Conservation (phyloP, 2,113 vertebrate species). For the Numenius arquata region DNA sequence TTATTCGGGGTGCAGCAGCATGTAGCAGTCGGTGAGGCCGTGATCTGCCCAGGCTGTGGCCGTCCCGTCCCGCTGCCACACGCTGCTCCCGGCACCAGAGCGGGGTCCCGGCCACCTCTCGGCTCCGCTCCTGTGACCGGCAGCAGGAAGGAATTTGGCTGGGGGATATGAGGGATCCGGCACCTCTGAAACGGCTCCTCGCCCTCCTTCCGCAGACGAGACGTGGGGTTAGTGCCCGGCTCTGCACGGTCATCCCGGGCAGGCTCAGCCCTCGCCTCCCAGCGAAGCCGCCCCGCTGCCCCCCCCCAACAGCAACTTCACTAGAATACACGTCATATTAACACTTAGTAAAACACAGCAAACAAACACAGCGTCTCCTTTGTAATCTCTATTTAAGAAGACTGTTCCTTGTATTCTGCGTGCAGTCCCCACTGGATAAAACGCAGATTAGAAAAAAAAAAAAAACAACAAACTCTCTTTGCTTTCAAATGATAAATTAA, state of each 20-base stretch:
- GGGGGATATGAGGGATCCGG: not conserved
- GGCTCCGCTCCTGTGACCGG: fast-evolving
- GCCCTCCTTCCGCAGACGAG: not conserved
- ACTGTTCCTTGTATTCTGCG: not conserved
- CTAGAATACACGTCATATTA: not conserved
- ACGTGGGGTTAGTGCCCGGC: not conserved
- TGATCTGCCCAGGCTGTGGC: not conserved
- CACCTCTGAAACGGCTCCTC: not conserved
- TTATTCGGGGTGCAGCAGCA: not conserved
- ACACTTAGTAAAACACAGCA: not conserved
- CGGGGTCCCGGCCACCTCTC: not conserved
- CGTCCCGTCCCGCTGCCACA: fast-evolving
- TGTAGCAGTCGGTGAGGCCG: not conserved
- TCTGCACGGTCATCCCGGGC: not conserved
- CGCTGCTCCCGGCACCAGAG: no score
- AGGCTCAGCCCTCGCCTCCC: not conserved
- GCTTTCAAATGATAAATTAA: not conserved
- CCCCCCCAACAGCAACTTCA: not conserved
- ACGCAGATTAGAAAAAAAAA: not conserved
- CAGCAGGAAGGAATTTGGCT: not conserved
- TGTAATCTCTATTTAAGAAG: not conserved
- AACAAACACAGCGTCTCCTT: not conserved
- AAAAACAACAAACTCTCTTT: not conserved
- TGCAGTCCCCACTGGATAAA: not conserved
- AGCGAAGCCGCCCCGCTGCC: not conserved